A percentile compares a stretch with the other conserved stretches of the same genome.
Conservation (phyloP, 2,113 vertebrate species). For the Sander lucioperca region DNA sequence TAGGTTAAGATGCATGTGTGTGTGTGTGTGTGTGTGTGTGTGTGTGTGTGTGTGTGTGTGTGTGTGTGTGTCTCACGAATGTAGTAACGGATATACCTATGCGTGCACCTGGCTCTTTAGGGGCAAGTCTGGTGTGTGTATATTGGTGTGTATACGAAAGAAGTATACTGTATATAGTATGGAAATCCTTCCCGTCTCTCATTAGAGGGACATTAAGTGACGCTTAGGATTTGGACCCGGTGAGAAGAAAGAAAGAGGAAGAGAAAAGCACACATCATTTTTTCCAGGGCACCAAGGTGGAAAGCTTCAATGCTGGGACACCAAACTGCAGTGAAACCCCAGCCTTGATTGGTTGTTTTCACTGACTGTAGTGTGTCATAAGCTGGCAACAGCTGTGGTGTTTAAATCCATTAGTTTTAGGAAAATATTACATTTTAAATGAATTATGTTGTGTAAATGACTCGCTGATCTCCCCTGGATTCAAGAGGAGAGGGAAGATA, state of each 20-base stretch:
- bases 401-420: slow-evolving; percentile 75
- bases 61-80: slow-evolving; percentile 15
- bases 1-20: neutral
- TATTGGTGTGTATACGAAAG: neutral
- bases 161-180: neutral
- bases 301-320: slow-evolving; percentile 13
- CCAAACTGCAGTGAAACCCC: slow-evolving; percentile 35
- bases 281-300: neutral
- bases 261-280: slow-evolving; percentile 24
- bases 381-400: slow-evolving; percentile 62
- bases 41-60: slow-evolving; percentile 5
- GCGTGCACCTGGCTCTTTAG: slow-evolving; percentile 13
- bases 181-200: neutral
- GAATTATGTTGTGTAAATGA: slow-evolving; percentile 79
- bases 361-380: slow-evolving; percentile 52
- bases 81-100: slow-evolving; percentile 6
- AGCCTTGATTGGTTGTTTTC: slow-evolving; percentile 47
- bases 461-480: slow-evolving; percentile 76
- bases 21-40: slow-evolving; percentile 15
- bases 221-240: neutral
- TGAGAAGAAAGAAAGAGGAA: slow-evolving; percentile 4
- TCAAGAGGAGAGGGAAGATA: slow-evolving; percentile 75
- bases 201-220: slow-evolving; percentile 25
- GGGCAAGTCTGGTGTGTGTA: neutral
- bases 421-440: slow-evolving; percentile 76